phyloP scores from a whole-genome alignment of 2,797 vertebrate genomes.

The Centroberyx gerrardi region DNA sequence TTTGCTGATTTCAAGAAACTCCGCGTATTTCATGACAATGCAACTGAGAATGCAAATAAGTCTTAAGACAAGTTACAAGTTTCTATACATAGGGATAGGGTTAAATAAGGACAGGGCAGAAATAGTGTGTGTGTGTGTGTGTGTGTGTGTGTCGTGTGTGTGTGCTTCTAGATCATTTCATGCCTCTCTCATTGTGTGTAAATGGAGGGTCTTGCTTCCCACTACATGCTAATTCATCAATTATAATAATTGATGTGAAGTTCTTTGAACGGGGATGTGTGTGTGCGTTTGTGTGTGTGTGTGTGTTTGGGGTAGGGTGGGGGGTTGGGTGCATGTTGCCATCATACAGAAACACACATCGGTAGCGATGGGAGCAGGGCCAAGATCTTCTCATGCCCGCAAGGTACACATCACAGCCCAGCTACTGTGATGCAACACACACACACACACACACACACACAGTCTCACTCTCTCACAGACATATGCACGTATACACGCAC shows the following conservation, averaged over 20 bases:
- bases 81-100: conserved; percentile 3
- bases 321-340: conserved; percentile 33
- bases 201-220: conserved; percentile 33
- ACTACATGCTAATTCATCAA: conserved; percentile 31
- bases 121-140: conserved; percentile 22
- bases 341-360: conserved; percentile 56
- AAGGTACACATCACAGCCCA: conserved; percentile 45
- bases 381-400: conserved; percentile 28
- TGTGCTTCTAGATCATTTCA: not conserved
- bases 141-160: not conserved
- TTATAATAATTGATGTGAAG: conserved; percentile 42
- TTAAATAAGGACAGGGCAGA: conserved; percentile 24
- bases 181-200: conserved; percentile 27
- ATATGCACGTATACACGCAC: not conserved
- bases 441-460: not conserved
- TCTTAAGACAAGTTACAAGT: conserved; percentile 14
- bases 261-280: conserved; percentile 7
- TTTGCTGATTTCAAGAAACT: conserved; percentile 23
- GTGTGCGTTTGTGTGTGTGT: not conserved
- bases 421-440: conserved; percentile 16
- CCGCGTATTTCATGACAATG: too few relatives aligned
- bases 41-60: conserved; percentile 17
- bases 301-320: conserved; percentile 7
- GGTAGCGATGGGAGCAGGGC: conserved; percentile 46
- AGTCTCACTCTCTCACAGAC: not conserved